Evolutionary conservation across 1,140 invertebrate genomes (phyloP).

Genomic region (Brachionus paranguensis): DNA sequence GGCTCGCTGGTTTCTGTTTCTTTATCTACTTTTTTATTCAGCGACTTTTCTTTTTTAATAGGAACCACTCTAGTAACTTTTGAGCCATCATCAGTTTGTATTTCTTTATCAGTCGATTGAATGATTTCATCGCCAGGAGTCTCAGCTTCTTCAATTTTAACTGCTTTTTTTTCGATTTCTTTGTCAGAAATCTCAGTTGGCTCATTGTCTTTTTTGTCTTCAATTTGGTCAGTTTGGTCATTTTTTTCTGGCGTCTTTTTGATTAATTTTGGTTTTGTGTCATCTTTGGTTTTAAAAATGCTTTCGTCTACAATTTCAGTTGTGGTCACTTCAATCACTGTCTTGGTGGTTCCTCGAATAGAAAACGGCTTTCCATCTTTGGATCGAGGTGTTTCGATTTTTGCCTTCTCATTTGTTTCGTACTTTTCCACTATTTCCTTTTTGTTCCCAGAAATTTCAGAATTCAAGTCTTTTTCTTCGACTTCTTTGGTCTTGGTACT

Average conservation of each 20-base stretch:
- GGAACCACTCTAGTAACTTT: not conserved
- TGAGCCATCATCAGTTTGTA: not conserved
- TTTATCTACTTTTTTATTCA: not conserved
- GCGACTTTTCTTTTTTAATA: not conserved
- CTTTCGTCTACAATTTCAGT: conserved; percentile 28
- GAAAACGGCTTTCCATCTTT: conserved; percentile 26
- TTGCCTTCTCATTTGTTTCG: not conserved
- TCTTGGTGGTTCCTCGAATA: conserved; percentile 35
- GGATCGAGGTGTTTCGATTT: not conserved
- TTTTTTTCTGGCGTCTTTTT: not conserved
- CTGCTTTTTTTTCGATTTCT: not conserved
- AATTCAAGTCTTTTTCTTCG: not conserved
- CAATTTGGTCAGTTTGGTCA: not conserved
- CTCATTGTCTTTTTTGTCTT: not conserved
- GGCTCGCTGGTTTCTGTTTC: not conserved
- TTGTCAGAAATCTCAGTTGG: not conserved
- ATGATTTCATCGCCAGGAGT: not conserved
- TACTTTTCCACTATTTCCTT: not conserved
- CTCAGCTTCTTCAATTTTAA: not conserved
- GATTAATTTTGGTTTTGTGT: not conserved
- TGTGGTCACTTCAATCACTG: conserved; percentile 31
- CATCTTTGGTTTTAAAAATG: conserved; percentile 15
- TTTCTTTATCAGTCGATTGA: not conserved
- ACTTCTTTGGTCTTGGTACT: not conserved
- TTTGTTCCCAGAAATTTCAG: not conserved